Evolutionary conservation across 2,888 invertebrate genomes (phyloP).

Genomic region (Microplitis deprimator): DNA sequence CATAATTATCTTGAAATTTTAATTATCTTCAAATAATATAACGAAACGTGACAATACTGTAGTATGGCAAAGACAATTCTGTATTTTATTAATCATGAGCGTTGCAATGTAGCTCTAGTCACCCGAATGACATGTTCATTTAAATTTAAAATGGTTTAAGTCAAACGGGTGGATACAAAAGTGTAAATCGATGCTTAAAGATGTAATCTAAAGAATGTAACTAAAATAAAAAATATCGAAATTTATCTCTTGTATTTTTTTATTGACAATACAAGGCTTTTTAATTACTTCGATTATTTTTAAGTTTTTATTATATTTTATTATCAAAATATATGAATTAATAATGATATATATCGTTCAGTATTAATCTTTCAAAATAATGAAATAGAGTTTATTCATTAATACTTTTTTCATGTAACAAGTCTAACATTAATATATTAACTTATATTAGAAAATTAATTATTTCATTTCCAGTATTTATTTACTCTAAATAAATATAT

Average conservation of each 20-base stretch:
- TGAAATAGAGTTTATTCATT: too few relatives aligned
- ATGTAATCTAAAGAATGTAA: conserved; percentile 5
- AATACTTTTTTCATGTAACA: too few relatives aligned
- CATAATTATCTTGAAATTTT: too few relatives aligned
- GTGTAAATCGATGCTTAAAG: conserved; percentile 22
- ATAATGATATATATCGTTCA: too few relatives aligned
- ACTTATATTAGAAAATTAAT: too few relatives aligned
- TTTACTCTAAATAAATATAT: too few relatives aligned
- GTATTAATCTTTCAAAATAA: too few relatives aligned
- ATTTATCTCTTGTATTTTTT: background rate
- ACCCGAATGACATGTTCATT: background rate
- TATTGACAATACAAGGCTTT: background rate
- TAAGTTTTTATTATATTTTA: background rate
- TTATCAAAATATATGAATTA: too few relatives aligned
- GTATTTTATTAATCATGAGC: background rate
- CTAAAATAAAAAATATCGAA: background rate
- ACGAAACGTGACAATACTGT: background rate
- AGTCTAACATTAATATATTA: too few relatives aligned
- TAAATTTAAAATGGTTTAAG: background rate
- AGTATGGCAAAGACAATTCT: background rate
- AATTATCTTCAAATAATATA: too few relatives aligned
- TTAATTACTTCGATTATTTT: background rate
- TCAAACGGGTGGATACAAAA: background rate
- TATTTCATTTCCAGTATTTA: too few relatives aligned
- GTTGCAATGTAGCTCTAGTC: background rate